phyloP scores from a whole-genome alignment of 2,888 invertebrate species.

The Polyommatus icarus region DNA sequence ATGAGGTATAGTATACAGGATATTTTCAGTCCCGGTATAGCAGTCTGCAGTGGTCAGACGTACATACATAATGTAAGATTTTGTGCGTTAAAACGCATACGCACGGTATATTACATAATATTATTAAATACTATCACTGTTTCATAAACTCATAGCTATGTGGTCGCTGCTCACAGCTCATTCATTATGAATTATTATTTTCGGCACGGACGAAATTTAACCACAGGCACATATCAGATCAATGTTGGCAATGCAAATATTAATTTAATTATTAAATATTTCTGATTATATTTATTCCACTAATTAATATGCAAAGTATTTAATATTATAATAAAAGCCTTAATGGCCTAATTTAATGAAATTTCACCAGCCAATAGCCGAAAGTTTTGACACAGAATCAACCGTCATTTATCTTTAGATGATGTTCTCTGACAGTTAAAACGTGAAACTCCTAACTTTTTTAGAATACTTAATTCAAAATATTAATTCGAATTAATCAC shows the following conservation, averaged over 20 bases:
- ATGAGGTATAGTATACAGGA: no score
- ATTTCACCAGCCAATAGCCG: not conserved
- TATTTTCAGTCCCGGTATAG: no score
- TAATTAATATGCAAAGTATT: not conserved
- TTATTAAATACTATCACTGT: no score
- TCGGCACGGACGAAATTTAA: not conserved
- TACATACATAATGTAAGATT: no score
- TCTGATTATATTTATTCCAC: not conserved
- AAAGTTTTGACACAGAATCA: constrained; percentile 11
- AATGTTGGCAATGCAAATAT: not conserved
- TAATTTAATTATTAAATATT: not conserved
- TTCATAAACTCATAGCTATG: no score
- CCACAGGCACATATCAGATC: not conserved
- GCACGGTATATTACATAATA: no score
- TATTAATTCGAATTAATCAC: not conserved
- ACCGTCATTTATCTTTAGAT: constrained; percentile 14
- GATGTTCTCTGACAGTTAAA: not conserved
- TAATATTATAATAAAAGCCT: constrained; percentile 12
- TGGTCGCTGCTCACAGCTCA: no score
- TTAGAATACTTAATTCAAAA: not conserved
- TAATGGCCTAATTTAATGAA: constrained; percentile 16
- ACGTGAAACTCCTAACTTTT: not conserved
- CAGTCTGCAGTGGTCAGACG: no score
- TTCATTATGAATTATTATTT: not conserved
- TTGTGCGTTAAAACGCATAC: no score